Evolutionary conservation across 2,888 invertebrate genomes (phyloP), one percentile per base, ranked within the genome.

Genomic region (Acanthosoma haemorrhoidale): DNA sequence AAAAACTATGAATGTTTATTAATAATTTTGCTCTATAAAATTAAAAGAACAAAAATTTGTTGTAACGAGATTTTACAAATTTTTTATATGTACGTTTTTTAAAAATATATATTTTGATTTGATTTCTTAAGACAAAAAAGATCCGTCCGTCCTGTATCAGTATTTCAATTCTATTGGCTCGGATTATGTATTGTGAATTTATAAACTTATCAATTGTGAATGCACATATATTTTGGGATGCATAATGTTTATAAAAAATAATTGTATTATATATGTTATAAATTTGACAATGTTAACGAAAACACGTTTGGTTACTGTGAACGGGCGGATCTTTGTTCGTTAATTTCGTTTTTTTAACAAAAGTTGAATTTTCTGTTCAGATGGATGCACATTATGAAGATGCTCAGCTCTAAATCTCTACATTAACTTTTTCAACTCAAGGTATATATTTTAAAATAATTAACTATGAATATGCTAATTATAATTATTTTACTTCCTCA

Each of bases 371-470:
- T 61, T 70, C 60, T 64, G n/a, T 60, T 41, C 70, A 73, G 73
- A 73, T 72, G 70, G 71, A 73, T 61, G 70, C 63, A 25, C 69
- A 72, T 43, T 70, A 69, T 36, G 73, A 73, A 68, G 73, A 73
- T 66, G 73, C 73, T 4, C 71, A 73, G 43, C 70, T 73, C 38
- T 73, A 72, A 73, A 21, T 25, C 29, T 51, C 21, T 51, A 25
- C 39, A n/a, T 41, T 36, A 31, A 25, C 39, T 21, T 15, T 64
- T 18, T 25, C 13, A 59, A 41, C 41, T 15, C 25, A 64, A 64
- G 64, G 64, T 64, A 64, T 39, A 41, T 41, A 29, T 36, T 32
- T 34, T 59, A 32, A 59, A 59, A 1, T 59, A 32, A 32, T 59
- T 9, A 36, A 9, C 36, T 9, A 9, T 36, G 13, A 36, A 9